Evolutionary conservation across 2,888 invertebrate species (phyloP).

Genomic region (Nesidiocoris tenuis): DNA sequence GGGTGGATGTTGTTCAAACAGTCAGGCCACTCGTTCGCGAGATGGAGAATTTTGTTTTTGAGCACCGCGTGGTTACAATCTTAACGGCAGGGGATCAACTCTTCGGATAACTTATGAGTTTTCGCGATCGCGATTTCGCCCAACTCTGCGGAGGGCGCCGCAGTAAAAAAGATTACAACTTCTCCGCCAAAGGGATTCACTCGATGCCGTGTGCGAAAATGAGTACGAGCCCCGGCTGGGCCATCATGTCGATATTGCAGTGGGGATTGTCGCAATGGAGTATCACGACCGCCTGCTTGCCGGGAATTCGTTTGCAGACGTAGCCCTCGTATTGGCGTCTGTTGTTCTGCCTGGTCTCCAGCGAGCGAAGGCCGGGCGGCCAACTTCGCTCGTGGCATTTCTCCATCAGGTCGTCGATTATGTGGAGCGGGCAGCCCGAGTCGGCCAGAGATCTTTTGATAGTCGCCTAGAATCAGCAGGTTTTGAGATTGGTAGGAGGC

Average conservation of each 20-base stretch:
- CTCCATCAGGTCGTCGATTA: constrained; percentile 92
- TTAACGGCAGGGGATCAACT: too few species aligned
- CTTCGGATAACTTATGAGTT: too few species aligned
- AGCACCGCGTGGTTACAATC: too few species aligned
- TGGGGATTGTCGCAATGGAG: constrained; percentile 92
- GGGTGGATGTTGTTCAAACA: too few species aligned
- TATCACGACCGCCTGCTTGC: constrained; percentile 92
- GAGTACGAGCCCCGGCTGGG: constrained; percentile 95
- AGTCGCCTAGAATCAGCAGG: constrained; percentile 69
- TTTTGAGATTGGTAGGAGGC: too few species aligned
- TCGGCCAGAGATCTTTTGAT: constrained; percentile 90
- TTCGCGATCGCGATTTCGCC: too few species aligned
- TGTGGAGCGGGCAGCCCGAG: constrained; percentile 90
- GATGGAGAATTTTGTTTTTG: too few species aligned
- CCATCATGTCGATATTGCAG: constrained; percentile 93
- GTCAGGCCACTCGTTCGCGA: too few species aligned
- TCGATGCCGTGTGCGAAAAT: constrained; percentile 97
- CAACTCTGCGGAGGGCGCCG: too few species aligned
- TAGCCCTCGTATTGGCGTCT: constrained; percentile 91
- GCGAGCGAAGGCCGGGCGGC: constrained; percentile 88
- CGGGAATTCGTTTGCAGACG: constrained; percentile 90
- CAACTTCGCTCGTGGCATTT: constrained; percentile 95
- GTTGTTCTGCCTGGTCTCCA: constrained; percentile 92
- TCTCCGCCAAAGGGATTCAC: too few species aligned
- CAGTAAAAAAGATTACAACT: too few species aligned